A percentile compares a stretch with the other conserved stretches of the same genome.
Conservation (phyloP, 2,797 vertebrate genomes). For the Sebastes iracundus region DNA sequence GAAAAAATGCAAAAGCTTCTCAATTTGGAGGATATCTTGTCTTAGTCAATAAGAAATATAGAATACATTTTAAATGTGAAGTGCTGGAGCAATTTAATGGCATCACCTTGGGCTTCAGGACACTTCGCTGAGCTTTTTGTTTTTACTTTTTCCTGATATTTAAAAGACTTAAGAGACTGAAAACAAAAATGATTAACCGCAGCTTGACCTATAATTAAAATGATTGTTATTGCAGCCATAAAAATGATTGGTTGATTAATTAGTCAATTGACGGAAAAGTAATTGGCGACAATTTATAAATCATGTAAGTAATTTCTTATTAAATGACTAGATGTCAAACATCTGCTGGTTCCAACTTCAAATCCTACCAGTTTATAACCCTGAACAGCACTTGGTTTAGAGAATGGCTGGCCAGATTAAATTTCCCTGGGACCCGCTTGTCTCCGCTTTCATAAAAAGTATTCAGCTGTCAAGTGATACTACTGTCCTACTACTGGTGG, state of each 20-base stretch:
- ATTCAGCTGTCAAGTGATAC: slow-evolving; percentile 12
- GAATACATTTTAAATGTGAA: too few species aligned
- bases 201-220: not conserved
- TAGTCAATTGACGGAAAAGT: not conserved
- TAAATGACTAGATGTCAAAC: not conserved
- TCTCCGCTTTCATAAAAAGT: not conserved
- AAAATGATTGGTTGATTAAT: not conserved
- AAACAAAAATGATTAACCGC: not conserved
- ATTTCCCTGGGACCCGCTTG: not conserved
- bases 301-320: not conserved
- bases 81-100: not conserved
- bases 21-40: not conserved
- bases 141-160: not conserved
- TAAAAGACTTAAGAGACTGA: not conserved
- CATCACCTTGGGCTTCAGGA: not conserved
- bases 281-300: not conserved
- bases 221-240: not conserved
- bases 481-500: slow-evolving; percentile 7
- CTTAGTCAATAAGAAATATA: too few species aligned
- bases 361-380: not conserved
- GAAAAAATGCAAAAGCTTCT: not conserved
- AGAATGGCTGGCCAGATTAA: not conserved
- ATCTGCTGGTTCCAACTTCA: not conserved
- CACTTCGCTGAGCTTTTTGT: not conserved
- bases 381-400: not conserved